Base-by-base conservation (phyloP, 2,113 vertebrate species). In the Herpetotheres cachinnans region DNA sequence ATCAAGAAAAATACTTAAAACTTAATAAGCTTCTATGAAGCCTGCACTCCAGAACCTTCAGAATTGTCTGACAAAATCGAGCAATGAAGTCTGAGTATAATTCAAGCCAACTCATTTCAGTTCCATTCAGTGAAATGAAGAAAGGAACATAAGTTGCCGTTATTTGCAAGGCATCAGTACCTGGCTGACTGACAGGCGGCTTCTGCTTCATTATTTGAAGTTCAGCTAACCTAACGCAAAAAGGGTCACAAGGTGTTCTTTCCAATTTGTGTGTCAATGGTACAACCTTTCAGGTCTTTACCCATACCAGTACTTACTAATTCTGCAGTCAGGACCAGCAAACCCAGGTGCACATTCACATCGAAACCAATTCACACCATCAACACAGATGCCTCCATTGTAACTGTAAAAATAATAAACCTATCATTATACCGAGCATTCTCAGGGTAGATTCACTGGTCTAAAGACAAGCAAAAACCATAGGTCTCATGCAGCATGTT, bases 341-440 rank as follows among this genome's bases (percentile, higher is more conserved):
- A 99, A 99, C 36, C 99, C 99, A 0, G 99, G 98, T 0, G 99
- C 99, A 4, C 99, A 99, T 77, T 99, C 99, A 44, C 99, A 99
- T 49, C 99, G 99, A 94, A 99, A 99, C 99, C 99, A 99, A 98
- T 99, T 99, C 87, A 99, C 97, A 0, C 99, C 99, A 16, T 99
- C 99, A 0, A 99, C 98, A 19, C 99, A 99, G 97, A 99, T 95
- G 30, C 99, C 99, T 1, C 99, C 99, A 0, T 99, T 99, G 98
- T 99, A 99, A 97, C 99, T 99, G 98, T 29, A 76, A 91, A 96
- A 86, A 94, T 54, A 86, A 71, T 18, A 95, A 66, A 86, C 10
- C 21, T 36, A 65, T 63, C 29, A 81, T 47, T 66, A 90, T 42
- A 90, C 62, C 66, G 36, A 55, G 54, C 10, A 1, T 30, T 94